Evolutionary conservation across 1,140 invertebrate species (phyloP), one percentile per base, ranked within the genome.

Genomic region (Latrodectus geometricus): DNA sequence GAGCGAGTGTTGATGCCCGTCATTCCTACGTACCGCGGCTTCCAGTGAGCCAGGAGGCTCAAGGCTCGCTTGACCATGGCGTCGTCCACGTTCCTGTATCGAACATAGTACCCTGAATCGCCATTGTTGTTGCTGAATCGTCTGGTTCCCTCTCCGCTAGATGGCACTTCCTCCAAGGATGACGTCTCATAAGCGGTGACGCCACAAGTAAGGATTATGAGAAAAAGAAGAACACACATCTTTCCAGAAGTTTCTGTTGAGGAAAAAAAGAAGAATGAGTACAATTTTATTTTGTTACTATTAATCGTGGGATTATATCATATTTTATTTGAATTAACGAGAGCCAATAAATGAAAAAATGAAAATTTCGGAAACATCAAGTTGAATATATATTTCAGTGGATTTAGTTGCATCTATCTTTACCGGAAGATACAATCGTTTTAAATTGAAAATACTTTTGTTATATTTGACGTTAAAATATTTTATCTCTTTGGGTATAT

Each of bases 31-130:
- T 78, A 78, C 8, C 56, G 69, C 1, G 84, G 84, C 49, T 65
- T 77, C 84, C 74, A 86, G 21, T 49, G 84, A 4, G 84, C 84
- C 0, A 86, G n/a, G 17, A 86, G 54, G 23, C 75, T 86, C 14
- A 86, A 35, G 17, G 84, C 84, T 17, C 84, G 49, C 35, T 86
- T 86, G 17, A 50, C 82, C 72, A 76, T 68, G 12, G 56, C 56
- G 9, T 84, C 82, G 12, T 52, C 23, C 12, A 15, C 49, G 8
- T 23, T 9, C 15, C 82, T 56, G 82, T 69, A 72, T 49, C 68
- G 68, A 23, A 70, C 52, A 61, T 66, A 66, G 65, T 35, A 69
- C 9, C 70, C 11, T 0, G 66, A 9, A 9, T 3, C 20, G 11
- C 20, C 23, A 9, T 52, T 8, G 14, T 15, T n/a, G 4, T 20